Conservation (phyloP, 35 echinoderm and acorn worm species). For the Apostichopus japonicus region DNA sequence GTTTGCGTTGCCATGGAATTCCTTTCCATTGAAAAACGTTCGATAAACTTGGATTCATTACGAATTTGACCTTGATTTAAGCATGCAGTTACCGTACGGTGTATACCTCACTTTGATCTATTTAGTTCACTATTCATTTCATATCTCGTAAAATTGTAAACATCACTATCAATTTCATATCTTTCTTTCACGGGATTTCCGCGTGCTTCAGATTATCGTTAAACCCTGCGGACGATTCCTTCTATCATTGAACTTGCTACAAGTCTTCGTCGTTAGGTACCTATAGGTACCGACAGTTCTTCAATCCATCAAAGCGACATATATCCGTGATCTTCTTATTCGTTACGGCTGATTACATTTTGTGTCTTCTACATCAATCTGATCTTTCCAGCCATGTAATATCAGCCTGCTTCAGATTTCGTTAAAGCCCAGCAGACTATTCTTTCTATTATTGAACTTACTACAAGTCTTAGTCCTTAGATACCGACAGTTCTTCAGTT, state of each 20-base stretch:
- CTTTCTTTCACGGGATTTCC: too few relatives aligned
- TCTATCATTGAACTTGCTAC: not conserved
- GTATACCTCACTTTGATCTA: too few relatives aligned
- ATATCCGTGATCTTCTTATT: constrained; percentile 29
- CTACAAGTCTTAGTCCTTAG: not conserved
- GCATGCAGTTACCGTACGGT: too few relatives aligned
- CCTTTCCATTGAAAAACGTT: too few relatives aligned
- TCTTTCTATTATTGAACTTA: constrained; percentile 1
- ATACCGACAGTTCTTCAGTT: constrained; percentile 45
- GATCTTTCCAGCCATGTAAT: too few relatives aligned
- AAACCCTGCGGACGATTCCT: constrained; percentile 31
- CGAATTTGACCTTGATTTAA: too few relatives aligned
- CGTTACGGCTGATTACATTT: not conserved
- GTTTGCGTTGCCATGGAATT: too few relatives aligned
- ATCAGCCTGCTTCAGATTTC: constrained; percentile 11
- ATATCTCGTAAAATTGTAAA: too few relatives aligned
- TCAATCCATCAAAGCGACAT: constrained; percentile 21
- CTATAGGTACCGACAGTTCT: not conserved
- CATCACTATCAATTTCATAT: too few relatives aligned
- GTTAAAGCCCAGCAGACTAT: constrained; percentile 49
- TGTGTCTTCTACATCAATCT: constrained; percentile 22
- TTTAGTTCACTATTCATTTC: too few relatives aligned
- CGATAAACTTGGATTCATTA: too few relatives aligned
- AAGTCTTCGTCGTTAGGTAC: not conserved
- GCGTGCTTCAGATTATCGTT: constrained; percentile 20